Conservation (phyloP, 2,113 vertebrate genomes). For the Chiloscyllium plagiosum region DNA sequence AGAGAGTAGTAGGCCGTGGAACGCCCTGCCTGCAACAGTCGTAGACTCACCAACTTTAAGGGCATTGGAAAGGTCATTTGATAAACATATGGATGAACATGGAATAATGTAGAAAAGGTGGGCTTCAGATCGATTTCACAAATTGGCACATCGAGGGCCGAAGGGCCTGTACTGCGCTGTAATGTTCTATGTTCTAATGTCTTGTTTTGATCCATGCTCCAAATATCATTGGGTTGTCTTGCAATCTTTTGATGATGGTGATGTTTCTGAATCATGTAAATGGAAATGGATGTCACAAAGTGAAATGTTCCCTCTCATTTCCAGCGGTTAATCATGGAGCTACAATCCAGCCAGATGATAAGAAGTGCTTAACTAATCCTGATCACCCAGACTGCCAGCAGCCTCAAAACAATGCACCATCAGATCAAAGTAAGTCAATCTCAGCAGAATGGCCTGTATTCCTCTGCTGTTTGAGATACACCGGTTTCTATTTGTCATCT, state of each 20-base stretch:
- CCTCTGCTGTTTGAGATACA: no score
- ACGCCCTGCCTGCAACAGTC: no score
- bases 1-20: no score
- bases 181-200: no score
- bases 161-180: no score
- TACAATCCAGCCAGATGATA: neutral
- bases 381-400: neutral
- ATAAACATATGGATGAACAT: no score
- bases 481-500: neutral
- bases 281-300: neutral
- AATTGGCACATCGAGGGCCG: no score
- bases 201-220: neutral
- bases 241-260: neutral
- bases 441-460: neutral
- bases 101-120: no score
- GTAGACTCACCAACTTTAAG: no score
- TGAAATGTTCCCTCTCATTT: neutral
- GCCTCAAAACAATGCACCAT: neutral
- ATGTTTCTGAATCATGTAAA: neutral
- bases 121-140: no score
- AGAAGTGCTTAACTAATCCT: neutral
- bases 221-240: neutral
- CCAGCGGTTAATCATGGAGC: neutral
- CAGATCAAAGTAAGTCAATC: neutral
- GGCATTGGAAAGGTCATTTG: no score